Evolutionary conservation across 2,113 vertebrate genomes (phyloP).

Genomic region (Scopus umbretta): DNA sequence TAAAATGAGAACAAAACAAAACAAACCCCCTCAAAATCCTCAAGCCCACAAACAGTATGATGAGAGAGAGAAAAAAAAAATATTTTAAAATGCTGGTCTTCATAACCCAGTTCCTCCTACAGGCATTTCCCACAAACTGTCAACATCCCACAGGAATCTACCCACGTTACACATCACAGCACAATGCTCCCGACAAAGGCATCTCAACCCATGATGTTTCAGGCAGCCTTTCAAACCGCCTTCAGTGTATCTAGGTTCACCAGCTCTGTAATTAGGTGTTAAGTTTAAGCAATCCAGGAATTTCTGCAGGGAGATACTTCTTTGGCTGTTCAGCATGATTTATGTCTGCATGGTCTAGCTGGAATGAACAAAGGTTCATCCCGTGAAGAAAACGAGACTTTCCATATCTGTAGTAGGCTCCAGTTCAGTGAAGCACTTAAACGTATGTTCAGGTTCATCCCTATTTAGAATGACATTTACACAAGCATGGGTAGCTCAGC

Average conservation of each 20-base stretch:
- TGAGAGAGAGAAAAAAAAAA: not conserved
- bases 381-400: not conserved
- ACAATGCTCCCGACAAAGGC: constrained; percentile 67
- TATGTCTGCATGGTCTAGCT: not conserved
- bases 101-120: constrained; percentile 62
- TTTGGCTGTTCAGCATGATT: not conserved
- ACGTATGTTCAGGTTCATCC: not conserved
- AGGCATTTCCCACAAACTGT: constrained; percentile 66
- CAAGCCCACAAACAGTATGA: constrained; percentile 16
- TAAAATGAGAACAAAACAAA: constrained; percentile 18
- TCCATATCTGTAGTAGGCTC: not conserved
- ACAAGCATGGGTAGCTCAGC: not conserved
- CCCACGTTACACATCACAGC: constrained; percentile 64
- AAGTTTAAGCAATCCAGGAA: constrained; percentile 28
- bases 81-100: constrained; percentile 28
- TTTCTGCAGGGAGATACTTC: constrained; percentile 3
- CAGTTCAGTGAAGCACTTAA: not conserved
- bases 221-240: constrained; percentile 58
- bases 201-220: constrained; percentile 52
- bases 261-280: constrained; percentile 64
- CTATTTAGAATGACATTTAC: not conserved
- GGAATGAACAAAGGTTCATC: not conserved
- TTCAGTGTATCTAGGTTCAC: constrained; percentile 49
- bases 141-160: constrained; percentile 70
- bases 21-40: not conserved